Base-by-base conservation (phyloP, 2,113 vertebrate genomes). In the Lutjanus erythropterus region DNA sequence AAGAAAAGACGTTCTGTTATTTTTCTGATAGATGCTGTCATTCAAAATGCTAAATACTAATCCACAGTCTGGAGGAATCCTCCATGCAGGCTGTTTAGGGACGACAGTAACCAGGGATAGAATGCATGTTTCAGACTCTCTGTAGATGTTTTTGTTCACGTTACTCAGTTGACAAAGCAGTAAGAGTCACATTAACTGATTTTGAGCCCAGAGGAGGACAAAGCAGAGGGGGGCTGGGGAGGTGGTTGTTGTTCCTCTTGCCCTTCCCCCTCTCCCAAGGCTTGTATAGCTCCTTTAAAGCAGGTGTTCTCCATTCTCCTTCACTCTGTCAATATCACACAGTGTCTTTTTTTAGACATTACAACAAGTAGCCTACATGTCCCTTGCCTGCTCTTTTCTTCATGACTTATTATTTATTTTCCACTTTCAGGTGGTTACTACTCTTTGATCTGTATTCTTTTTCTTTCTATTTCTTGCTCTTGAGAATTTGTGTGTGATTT, bases 231-330 rank as follows among this genome's bases (percentile, higher is more conserved):
- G 41, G 64, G 64, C 2, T 52, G 23, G 73, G 52, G 49, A n/a
- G 66, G 19, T 52, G 19, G 9, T 41, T 50, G 39, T 64, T 81
- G 19, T 75, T 49, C 62, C 64, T 15, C 29, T 44, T 71, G 59
- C 71, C 77, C 71, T 47, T 61, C 77, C 77, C 77, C 76, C 71
- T 42, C 76, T 75, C 37, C 25, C 42, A 56, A 56, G n/a, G 52
- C 58, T 58, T 44, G 6, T 47, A 25, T 3, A 53, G 59, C 47
- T 71, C 21, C 44, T 85, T 75, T 67, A 33, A 67, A 81, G 41
- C 53, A 80, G 71, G 71, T 68, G 72, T 67, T 71, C 44, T 33
- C 37, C 18, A 9, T 59, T 73, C 46, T 73, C 47, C 44, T 42
- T 55, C 25, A 19, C 9, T 52, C 52, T 21, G 21, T 68, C 47